Base-by-base conservation (phyloP, 2,113 vertebrate species). In the Ploceus nigricollis region DNA sequence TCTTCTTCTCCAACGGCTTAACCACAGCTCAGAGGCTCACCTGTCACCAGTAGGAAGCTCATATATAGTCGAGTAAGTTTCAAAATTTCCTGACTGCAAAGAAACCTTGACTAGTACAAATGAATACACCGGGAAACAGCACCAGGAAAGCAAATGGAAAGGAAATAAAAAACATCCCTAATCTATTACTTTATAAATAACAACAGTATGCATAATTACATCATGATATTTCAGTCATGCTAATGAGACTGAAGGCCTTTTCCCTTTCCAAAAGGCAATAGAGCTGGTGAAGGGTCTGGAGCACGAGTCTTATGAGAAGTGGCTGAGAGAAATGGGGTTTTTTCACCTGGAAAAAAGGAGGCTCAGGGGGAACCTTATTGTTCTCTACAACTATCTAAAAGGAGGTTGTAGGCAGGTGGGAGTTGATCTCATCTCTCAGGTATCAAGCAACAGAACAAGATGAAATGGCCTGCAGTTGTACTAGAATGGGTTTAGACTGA, bases 371-470 rank as follows among this genome's bases (percentile, higher is more conserved):
- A 11, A 28, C 7, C 1, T 31, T 35, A 13, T 15, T 31, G 16
- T 12, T 79, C n/a, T 60, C 25, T 60, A 60, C 8, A 85, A 31
- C 45, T 53, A 14, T 18, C 12, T 60, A n/a, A 80, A 66, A 73
- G 18, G n/a, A 28, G 18, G 7, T 27, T 39, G 31, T 17, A 57
- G 23, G 30, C 0, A 1, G 25, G 18, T 66, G 8, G 15, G 4
- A 42, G 60, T 5, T 73, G 21, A 42, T 66, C 17, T 60, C 14
- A 8, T 33, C 15, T 91, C 22, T 66, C 21, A 66, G 25, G 10
- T 40, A 66, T 27, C 30, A 60, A 53, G 37, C 13, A 53, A 11
- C 19, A 69, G 14, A 75, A 40, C 9, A 61, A 13, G 5, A 75
- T 10, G 4, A 76, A 76, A 35, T 45, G 10, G 33, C 27, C 23